Percentiles rank a stretch among this genome's conserved stretches.
Evolutionary conservation across 2,888 invertebrate genomes (phyloP).

Genomic region (Parapristionchus giblindavisi): DNA sequence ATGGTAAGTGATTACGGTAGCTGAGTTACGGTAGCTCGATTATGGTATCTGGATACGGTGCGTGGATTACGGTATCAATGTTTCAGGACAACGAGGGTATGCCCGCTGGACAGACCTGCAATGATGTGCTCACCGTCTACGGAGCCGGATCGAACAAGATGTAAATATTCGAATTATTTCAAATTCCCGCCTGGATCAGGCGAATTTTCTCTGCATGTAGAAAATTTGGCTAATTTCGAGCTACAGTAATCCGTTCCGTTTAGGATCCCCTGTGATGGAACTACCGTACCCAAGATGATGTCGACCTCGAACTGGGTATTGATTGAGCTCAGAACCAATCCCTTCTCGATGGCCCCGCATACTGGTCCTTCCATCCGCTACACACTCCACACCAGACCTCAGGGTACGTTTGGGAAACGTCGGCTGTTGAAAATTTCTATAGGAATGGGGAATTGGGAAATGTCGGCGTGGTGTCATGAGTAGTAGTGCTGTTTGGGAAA

Average conservation of each 20-base stretch:
- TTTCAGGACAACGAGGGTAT: slow-evolving; percentile 47
- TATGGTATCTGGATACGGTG: not conserved
- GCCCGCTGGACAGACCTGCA: slow-evolving; percentile 47
- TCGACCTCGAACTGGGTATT: slow-evolving; percentile 46
- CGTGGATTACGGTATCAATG: not conserved
- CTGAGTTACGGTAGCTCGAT: too few relatives aligned
- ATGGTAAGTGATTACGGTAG: slow-evolving; percentile 15
- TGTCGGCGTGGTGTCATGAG: not conserved
- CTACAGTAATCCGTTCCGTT: slow-evolving; percentile 7
- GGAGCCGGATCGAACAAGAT: slow-evolving; percentile 45
- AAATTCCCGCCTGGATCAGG: not conserved
- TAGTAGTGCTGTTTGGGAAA: not conserved
- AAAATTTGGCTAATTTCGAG: not conserved
- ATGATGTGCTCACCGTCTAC: slow-evolving; percentile 56
- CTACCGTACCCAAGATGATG: slow-evolving; percentile 30
- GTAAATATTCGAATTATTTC: slow-evolving; percentile 5
- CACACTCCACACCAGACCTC: slow-evolving; percentile 14
- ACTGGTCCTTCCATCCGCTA: slow-evolving; percentile 45
- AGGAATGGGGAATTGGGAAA: not conserved
- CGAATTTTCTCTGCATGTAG: not conserved
- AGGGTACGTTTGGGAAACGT: not conserved
- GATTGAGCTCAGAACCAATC: slow-evolving; percentile 42
- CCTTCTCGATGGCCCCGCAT: slow-evolving; percentile 30
- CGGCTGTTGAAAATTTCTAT: not conserved
- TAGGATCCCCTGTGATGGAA: slow-evolving; percentile 46